A percentile compares a stretch with the other conserved stretches of the same genome.
phyloP scores from a whole-genome alignment of 30 jellyfish, hydroid and myxozoan genomes.

The Morbakka virulenta region DNA sequence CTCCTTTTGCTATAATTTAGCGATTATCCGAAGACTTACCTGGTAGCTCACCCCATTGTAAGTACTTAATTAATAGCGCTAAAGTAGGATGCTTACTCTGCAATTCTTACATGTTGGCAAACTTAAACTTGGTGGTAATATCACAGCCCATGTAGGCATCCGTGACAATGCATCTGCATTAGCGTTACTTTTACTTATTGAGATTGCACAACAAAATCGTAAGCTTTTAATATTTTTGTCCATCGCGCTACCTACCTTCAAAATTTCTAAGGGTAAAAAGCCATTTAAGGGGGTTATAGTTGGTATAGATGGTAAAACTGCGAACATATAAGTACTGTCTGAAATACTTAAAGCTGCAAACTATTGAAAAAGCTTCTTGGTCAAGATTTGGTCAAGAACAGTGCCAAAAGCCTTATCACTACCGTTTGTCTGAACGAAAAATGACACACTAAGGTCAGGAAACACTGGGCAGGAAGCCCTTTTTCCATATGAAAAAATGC shows the following conservation, averaged over 20 bases:
- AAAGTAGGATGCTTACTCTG: slow-evolving; percentile 29
- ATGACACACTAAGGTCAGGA: slow-evolving; percentile 23
- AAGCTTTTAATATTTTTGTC: slow-evolving; percentile 44
- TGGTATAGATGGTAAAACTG: slow-evolving; percentile 32
- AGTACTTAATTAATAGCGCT: slow-evolving; percentile 4
- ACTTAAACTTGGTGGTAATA: slow-evolving; percentile 28
- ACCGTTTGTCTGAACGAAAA: slow-evolving; percentile 31
- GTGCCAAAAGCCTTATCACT: slow-evolving; percentile 9
- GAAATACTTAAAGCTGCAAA: slow-evolving; percentile 15
- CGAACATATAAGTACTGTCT: slow-evolving; percentile 42
- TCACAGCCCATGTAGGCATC: slow-evolving; percentile 26
- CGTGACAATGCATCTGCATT: slow-evolving; percentile 62
- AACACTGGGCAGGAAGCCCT: no score
- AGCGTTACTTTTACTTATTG: slow-evolving; percentile 30
- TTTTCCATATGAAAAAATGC: no score
- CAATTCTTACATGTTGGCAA: slow-evolving; percentile 21
- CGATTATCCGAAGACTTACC: slow-evolving; percentile 47
- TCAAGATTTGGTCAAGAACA: slow-evolving; percentile 16
- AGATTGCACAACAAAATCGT: no score
- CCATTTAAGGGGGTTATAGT: slow-evolving; percentile 52
- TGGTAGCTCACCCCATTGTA: slow-evolving; percentile 24
- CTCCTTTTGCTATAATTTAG: slow-evolving; percentile 2
- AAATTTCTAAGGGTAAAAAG: slow-evolving; percentile 12
- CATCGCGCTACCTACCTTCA: slow-evolving; percentile 47
- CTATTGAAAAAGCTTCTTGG: slow-evolving; percentile 46